These are phyloP conservation scores for Ecliptopera silaceata DNA, from an alignment of 2,888 invertebrate species.

Conservation along the genomic window DNA sequence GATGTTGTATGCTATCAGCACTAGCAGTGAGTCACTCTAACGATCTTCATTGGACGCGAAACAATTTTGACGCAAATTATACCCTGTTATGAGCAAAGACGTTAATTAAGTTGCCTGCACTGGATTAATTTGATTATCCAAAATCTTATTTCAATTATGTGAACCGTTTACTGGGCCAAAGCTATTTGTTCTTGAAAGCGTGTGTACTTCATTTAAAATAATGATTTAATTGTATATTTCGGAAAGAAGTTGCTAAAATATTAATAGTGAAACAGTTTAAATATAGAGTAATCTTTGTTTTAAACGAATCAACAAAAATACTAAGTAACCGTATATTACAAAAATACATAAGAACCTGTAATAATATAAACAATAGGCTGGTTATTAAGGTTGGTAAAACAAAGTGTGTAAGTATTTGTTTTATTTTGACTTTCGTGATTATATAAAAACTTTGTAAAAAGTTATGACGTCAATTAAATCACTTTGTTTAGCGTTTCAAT, in stretches of 20 bases:
- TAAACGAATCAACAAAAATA: no score
- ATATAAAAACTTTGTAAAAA: no score
- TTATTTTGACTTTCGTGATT: no score
- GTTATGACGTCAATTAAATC: no score
- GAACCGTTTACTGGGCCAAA: constrained; percentile 65
- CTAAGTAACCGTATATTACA: no score
- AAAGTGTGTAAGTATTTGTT: no score
- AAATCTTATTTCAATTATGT: constrained; percentile 75
- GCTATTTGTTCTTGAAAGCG: constrained; percentile 59
- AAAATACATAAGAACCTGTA: no score
- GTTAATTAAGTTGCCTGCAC: constrained; percentile 73
- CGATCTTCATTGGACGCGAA: constrained; percentile 72
- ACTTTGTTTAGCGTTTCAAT: no score
- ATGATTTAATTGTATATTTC: constrained; percentile 20
- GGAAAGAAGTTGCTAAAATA: background rate
- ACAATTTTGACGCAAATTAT: constrained; percentile 80
- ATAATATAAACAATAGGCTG: no score
- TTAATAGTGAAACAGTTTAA: background rate
- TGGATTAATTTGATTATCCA: constrained; percentile 78
- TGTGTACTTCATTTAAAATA: constrained; percentile 29
- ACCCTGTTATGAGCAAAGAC: constrained; percentile 69
- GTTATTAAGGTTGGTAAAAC: no score
- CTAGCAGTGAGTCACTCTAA: constrained; percentile 56
- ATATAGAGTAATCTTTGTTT: background rate
- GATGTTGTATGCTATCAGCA: constrained; percentile 41